These are phyloP conservation scores for Lathronympha strigana DNA, from an alignment of 2,888 invertebrate genomes.

Conservation along the genomic window DNA sequence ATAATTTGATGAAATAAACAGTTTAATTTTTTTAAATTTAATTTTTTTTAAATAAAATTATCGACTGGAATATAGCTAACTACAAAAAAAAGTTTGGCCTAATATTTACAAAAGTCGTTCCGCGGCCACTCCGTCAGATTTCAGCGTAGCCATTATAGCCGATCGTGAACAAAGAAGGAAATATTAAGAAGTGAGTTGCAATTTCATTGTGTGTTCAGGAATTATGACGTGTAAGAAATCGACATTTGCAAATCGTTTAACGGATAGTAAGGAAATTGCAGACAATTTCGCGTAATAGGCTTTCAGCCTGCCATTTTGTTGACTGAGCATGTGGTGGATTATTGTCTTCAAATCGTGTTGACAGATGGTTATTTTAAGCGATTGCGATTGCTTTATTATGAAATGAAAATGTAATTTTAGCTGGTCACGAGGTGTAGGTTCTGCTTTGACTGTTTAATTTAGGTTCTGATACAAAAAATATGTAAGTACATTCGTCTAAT, in stretches of 20 bases:
- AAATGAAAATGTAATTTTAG: background rate
- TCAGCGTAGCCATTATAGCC: slow-evolving; percentile 30
- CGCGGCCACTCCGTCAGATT: slow-evolving; percentile 11
- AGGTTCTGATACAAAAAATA: too few species aligned
- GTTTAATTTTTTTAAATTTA: too few species aligned
- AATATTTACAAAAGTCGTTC: slow-evolving; percentile 1
- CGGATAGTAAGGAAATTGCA: slow-evolving; percentile 78
- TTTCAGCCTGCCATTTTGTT: slow-evolving; percentile 59
- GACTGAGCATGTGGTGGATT: slow-evolving; percentile 52
- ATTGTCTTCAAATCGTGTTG: slow-evolving; percentile 46
- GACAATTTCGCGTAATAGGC: slow-evolving; percentile 79
- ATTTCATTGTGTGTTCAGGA: slow-evolving; percentile 81
- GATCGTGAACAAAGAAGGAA: slow-evolving; percentile 62
- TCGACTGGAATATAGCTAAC: background rate
- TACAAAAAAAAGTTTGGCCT: background rate
- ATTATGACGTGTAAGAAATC: slow-evolving; percentile 82
- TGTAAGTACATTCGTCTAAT: background rate
- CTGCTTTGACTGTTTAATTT: too few species aligned
- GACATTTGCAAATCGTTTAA: slow-evolving; percentile 81
- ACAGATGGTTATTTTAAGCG: slow-evolving; percentile 37
- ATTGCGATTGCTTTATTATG: slow-evolving; percentile 26
- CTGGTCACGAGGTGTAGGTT: too few species aligned
- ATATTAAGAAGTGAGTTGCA: slow-evolving; percentile 76
- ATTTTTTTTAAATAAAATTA: too few species aligned
- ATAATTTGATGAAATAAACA: too few species aligned